These are phyloP conservation scores for Propithecus perrieri DNA, from an alignment of 2,797 vertebrate species.

Conservation along the genomic window DNA sequence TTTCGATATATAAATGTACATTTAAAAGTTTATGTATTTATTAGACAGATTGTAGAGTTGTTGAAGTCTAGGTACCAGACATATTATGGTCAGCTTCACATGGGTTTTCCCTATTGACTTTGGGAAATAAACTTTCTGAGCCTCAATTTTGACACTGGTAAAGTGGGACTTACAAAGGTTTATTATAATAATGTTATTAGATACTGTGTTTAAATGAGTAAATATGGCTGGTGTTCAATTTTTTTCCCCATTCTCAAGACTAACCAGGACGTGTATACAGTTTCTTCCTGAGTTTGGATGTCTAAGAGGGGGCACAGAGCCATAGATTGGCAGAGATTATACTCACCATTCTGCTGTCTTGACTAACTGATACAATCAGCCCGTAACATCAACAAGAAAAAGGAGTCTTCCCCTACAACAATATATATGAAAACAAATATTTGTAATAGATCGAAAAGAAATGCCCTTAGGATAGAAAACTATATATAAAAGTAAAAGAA, in stretches of 20 bases:
- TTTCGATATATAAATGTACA: neutral
- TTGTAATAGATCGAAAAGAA: neutral
- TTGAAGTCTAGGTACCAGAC: neutral
- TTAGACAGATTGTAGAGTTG: neutral
- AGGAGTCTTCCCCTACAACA: neutral
- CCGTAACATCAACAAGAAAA: neutral
- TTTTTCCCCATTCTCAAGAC: neutral
- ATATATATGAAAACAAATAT: neutral
- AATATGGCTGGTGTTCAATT: neutral
- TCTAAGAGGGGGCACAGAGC: neutral
- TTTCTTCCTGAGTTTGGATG: neutral
- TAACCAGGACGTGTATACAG: neutral
- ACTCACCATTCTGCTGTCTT: neutral
- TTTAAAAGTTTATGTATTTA: neutral
- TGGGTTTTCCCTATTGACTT: neutral
- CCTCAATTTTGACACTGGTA: neutral
- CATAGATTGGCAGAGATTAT: neutral
- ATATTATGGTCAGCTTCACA: neutral
- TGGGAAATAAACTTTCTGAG: neutral
- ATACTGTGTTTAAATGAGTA: neutral
- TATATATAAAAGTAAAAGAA: neutral
- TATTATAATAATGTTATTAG: neutral
- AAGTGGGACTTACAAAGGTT: neutral
- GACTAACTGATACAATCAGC: neutral
- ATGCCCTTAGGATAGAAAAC: neutral